Conservation (phyloP, 2,113 vertebrate genomes). For the Toxostoma redivivum region DNA sequence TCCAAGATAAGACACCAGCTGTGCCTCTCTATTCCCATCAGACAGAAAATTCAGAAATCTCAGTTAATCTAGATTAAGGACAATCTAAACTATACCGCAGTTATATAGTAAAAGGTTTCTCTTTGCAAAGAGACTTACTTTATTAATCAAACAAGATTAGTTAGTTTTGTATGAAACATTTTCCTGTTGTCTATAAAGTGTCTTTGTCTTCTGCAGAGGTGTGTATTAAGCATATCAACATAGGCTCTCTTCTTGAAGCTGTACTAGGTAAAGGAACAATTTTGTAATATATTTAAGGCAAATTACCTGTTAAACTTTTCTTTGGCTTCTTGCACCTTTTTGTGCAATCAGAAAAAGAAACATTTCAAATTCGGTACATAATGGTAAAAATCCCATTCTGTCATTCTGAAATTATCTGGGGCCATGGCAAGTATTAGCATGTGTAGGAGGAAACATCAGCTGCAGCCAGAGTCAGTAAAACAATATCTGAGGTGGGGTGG, state of each 20-base stretch:
- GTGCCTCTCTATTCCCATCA: neutral
- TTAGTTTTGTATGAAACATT: neutral
- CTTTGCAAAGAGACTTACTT: neutral
- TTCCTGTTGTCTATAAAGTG: neutral
- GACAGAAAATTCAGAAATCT: neutral
- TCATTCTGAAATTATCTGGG: neutral
- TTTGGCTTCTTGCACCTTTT: neutral
- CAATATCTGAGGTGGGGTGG: neutral
- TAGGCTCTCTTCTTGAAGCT: neutral
- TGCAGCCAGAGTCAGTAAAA: neutral
- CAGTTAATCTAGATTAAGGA: neutral
- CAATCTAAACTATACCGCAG: neutral
- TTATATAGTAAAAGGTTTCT: neutral
- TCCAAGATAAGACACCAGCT: slow-evolving; percentile 6
- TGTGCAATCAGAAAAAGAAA: neutral
- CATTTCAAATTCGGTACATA: neutral
- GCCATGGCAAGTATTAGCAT: neutral
- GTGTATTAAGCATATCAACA: neutral
- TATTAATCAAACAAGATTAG: neutral
- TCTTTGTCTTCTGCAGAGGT: neutral
- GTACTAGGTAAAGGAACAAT: neutral
- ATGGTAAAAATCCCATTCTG: neutral
- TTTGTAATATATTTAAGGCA: neutral
- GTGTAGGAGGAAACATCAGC: neutral
- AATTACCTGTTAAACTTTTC: neutral